phyloP scores from a whole-genome alignment of 2,113 vertebrate genomes.

The Pimephales promelas region DNA sequence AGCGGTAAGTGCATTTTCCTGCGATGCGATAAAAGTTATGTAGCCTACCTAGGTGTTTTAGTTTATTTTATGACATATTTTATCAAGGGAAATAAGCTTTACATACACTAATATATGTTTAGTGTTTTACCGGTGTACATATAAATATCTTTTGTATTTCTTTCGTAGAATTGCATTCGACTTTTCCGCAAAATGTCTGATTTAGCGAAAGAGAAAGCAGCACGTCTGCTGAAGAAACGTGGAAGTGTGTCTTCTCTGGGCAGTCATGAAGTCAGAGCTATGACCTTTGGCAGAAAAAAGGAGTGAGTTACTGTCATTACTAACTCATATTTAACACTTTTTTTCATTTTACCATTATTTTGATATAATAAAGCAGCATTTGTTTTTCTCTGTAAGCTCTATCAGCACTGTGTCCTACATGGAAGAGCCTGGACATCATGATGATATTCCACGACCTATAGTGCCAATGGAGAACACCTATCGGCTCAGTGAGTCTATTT shows the following conservation, averaged over 20 bases:
- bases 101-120: background rate
- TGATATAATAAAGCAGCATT: background rate
- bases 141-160: background rate
- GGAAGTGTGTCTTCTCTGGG: slow-evolving; percentile 72
- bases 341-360: too few species aligned
- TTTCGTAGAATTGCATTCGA: background rate
- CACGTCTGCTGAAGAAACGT: slow-evolving; percentile 67
- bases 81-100: background rate
- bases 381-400: slow-evolving; percentile 73
- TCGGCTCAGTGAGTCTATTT: slow-evolving; percentile 74
- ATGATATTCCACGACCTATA: slow-evolving; percentile 66
- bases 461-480: slow-evolving; percentile 83
- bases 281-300: slow-evolving; percentile 66
- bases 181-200: slow-evolving; percentile 70
- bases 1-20: slow-evolving; percentile 5
- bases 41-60: background rate
- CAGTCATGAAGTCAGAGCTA: slow-evolving; percentile 70
- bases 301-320: slow-evolving; percentile 73
- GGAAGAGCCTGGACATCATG: slow-evolving; percentile 77
- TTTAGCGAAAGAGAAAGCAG: slow-evolving; percentile 68
- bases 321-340: too few species aligned
- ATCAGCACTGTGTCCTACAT: slow-evolving; percentile 75
- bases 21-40: background rate
- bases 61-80: background rate
- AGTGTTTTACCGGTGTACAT: background rate